These are phyloP conservation scores for Drosophila parabipectinata DNA, from an alignment of 1,140 invertebrate genomes.

Conservation along the genomic window DNA sequence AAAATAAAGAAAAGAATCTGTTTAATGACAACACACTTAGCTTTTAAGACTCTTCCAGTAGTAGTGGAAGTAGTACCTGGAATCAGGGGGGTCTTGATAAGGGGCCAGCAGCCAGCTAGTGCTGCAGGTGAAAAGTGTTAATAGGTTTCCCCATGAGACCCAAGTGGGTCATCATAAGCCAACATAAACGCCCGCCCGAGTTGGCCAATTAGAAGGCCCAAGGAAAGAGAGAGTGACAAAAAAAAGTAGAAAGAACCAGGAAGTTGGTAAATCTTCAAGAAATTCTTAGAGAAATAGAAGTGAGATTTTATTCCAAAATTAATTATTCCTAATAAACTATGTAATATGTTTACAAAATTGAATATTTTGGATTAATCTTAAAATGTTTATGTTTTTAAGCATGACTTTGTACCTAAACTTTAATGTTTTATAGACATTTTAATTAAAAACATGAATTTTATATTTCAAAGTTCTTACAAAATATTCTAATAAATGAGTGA, in stretches of 20 bases:
- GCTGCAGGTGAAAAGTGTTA: slow-evolving; percentile 76
- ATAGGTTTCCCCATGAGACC: slow-evolving; percentile 70
- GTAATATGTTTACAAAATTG: too few relatives aligned
- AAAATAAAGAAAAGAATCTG: slow-evolving; percentile 26
- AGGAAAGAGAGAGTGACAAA: slow-evolving; percentile 29
- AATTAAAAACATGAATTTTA: too few relatives aligned
- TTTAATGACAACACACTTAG: slow-evolving; percentile 63
- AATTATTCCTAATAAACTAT: background rate
- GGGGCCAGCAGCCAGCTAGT: background rate
- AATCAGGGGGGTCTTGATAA: background rate
- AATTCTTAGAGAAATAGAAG: background rate
- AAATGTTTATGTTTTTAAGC: too few relatives aligned
- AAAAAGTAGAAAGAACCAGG: background rate
- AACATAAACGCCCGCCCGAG: slow-evolving; percentile 32
- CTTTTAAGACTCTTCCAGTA: slow-evolving; percentile 16
- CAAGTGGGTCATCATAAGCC: slow-evolving; percentile 72
- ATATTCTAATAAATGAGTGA: too few relatives aligned
- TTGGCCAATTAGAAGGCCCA: slow-evolving; percentile 56
- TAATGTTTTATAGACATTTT: too few relatives aligned
- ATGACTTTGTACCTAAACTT: too few relatives aligned
- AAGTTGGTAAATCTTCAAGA: background rate
- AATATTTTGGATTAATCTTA: too few relatives aligned
- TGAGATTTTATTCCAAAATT: background rate
- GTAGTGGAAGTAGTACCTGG: background rate
- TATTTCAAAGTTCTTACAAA: too few relatives aligned